Base-by-base conservation (phyloP, 2,797 vertebrate genomes). In the Dallia pectoralis region DNA sequence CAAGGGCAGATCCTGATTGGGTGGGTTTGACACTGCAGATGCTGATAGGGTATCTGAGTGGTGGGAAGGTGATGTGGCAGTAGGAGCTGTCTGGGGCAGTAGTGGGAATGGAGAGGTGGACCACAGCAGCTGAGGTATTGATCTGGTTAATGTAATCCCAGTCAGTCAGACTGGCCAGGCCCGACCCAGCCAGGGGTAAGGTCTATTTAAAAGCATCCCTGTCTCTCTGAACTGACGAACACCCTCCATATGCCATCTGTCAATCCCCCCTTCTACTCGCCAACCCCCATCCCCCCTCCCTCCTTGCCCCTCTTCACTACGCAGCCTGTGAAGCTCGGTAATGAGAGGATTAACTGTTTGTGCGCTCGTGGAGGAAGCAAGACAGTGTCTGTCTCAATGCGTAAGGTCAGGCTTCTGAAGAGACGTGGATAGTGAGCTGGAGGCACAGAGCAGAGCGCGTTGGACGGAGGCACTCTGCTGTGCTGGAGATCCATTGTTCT, bases 161-260 rank as follows among this genome's bases (percentile, higher is more conserved):
- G 79, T 72, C 81, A 81, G 77, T 73, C 81, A 81, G 77, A 72
- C 53, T 69, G 71, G 70, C 67, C 69, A 69, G 71, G 75, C 72
- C 59, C 48, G 64, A 70, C 72, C 67, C 69, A 69, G 71, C 76
- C 72, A 68, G 72, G 79, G 76, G 69, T 72, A 74, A 40, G 66
- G 77, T 81, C 75, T 79, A 81, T 85, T 86, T 81, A 75, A 85
- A 81, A 82, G 49, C 77, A 75, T 49, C 77, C 76, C 80, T 78
- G 77, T 74, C 81, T 81, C 73, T 78, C 29, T 70, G 67, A 64
- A 47, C 48, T 66, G 32, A 70, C 69, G 77, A 68, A 74, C 77
- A 69, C 48, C 36, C 68, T 74, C 77, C 80, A 87, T 84, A 89
- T 84, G 82, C 85, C 86, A 87, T 89, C 85, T 87, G 85, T 87